phyloP scores from a whole-genome alignment of 2,797 vertebrate genomes.

The Oceanodroma leucorhoa region DNA sequence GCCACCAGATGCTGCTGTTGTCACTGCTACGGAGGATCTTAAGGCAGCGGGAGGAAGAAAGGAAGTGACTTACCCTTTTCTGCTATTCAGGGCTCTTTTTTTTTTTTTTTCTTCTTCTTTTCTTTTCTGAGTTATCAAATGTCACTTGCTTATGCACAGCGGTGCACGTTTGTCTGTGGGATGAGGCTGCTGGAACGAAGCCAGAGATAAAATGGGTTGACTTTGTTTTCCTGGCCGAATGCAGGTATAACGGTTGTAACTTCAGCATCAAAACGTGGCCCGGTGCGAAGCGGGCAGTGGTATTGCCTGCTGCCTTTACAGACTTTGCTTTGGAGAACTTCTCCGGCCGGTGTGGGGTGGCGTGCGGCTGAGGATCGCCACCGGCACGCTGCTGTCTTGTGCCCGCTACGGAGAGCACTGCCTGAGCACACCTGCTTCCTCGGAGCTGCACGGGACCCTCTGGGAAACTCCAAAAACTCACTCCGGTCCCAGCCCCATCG shows the following conservation, averaged over 20 bases:
- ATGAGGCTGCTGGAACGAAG: neutral
- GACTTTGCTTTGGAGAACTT: neutral
- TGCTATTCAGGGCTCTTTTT: neutral
- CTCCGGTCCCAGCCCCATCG: fast-evolving
- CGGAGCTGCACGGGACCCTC: fast-evolving
- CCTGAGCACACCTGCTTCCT: neutral
- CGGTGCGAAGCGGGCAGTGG: fast-evolving
- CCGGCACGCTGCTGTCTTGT: fast-evolving
- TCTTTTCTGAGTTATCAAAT: slow-evolving; percentile 10
- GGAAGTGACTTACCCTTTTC: slow-evolving; percentile 37
- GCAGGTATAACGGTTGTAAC: neutral
- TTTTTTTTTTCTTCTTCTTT: neutral
- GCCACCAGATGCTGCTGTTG: slow-evolving; percentile 76
- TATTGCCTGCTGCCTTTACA: neutral
- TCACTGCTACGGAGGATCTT: slow-evolving; percentile 45
- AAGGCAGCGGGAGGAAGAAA: slow-evolving; percentile 12
- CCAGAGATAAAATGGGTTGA: neutral
- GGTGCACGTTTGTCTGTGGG: neutral
- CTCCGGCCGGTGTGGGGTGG: neutral
- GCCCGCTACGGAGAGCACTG: fast-evolving
- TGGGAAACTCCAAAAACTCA: neutral
- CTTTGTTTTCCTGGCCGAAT: neutral
- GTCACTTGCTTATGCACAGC: neutral
- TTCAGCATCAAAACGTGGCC: fast-evolving
- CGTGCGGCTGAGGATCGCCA: neutral